These are phyloP conservation scores for Porites australiensis DNA, from an alignment of 64 coral and sea anemone genomes.

Conservation along the genomic window DNA sequence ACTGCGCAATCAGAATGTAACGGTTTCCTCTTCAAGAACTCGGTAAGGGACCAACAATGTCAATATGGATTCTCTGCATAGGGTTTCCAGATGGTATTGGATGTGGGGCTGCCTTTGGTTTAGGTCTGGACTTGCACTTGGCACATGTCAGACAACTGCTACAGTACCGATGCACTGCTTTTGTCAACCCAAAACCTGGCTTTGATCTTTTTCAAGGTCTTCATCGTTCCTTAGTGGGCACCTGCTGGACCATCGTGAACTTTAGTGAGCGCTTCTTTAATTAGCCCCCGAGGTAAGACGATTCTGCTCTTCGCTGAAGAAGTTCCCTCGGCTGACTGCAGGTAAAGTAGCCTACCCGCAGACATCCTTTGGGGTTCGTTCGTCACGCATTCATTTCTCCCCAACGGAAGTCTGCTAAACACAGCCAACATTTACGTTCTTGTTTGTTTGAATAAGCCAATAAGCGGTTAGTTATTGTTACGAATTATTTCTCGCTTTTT, in stretches of 20 bases:
- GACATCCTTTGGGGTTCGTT: no score
- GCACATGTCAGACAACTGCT: conserved; percentile 49
- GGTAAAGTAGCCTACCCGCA: no score
- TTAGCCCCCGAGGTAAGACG: background rate
- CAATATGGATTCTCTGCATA: conserved; percentile 58
- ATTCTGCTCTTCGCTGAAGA: background rate
- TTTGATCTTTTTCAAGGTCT: conserved; percentile 55
- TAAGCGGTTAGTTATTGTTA: no score
- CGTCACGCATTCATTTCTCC: no score
- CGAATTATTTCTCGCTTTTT: no score
- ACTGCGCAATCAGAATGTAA: no score
- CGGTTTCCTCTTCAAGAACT: conserved; percentile 39
- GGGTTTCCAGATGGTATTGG: conserved; percentile 30
- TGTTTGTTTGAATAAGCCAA: no score
- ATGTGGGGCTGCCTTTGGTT: conserved; percentile 31
- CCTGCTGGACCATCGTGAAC: no score
- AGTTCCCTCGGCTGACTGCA: background rate
- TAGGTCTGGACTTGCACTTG: no score
- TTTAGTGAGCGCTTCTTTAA: conserved; percentile 1
- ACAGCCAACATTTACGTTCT: no score
- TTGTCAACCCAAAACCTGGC: conserved; percentile 49
- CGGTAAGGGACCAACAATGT: conserved; percentile 65
- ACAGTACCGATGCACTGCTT: conserved; percentile 47
- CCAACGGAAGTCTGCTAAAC: no score
- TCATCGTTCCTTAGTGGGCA: conserved; percentile 13